Evolutionary conservation across 2,888 invertebrate species (phyloP).

Genomic region (Corbicula japonica): DNA sequence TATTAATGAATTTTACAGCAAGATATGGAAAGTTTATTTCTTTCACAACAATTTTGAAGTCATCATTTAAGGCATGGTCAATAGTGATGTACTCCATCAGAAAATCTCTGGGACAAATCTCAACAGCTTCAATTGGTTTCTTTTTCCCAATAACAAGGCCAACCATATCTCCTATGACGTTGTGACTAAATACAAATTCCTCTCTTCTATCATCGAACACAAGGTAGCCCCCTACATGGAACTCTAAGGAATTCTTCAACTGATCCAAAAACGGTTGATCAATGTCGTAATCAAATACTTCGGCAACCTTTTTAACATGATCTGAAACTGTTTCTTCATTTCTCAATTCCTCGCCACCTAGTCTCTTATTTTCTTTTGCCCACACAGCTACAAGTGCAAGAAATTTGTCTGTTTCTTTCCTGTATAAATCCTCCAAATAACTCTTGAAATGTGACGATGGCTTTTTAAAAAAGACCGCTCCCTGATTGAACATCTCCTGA

Average conservation of each 20-base stretch:
- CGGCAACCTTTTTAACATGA: conserved; percentile 12
- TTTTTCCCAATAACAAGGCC: conserved; percentile 26
- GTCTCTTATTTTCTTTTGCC: conserved; percentile 24
- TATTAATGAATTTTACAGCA: conserved; percentile 4
- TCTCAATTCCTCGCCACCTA: neutral
- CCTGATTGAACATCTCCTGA: conserved; percentile 18
- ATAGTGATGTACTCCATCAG: conserved; percentile 6
- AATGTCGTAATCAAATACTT: conserved; percentile 10
- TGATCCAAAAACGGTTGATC: neutral
- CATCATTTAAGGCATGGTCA: neutral
- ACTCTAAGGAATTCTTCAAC: conserved; percentile 21
- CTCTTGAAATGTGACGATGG: conserved; percentile 21
- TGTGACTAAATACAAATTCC: conserved; percentile 34
- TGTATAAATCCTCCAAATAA: conserved; percentile 18
- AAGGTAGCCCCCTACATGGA: no score
- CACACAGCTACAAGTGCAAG: conserved; percentile 28
- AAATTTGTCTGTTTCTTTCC: no score
- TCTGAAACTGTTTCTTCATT: neutral
- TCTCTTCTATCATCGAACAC: neutral
- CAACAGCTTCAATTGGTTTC: neutral
- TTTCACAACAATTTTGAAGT: conserved; percentile 1
- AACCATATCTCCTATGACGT: conserved; percentile 41
- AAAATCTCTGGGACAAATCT: conserved; percentile 12
- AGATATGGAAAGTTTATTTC: neutral
- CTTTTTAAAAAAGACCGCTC: conserved; percentile 13